Conservation (phyloP, 2,797 vertebrate genomes). For the Sebastes jordani region DNA sequence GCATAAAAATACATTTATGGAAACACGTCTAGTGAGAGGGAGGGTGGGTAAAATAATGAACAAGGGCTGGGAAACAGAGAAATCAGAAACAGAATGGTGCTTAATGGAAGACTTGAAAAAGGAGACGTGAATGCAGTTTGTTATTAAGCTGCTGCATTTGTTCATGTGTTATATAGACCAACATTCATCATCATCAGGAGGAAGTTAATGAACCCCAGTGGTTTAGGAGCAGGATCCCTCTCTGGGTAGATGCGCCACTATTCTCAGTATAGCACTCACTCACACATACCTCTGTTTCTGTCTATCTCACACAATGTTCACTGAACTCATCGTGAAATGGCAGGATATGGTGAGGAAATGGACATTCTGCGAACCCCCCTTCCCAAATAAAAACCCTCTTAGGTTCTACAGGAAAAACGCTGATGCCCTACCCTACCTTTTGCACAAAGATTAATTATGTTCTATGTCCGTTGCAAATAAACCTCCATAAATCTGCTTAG, state of each 20-base stretch:
- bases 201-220: slow-evolving; percentile 53
- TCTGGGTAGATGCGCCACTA: slow-evolving; percentile 23
- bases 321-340: too few species aligned
- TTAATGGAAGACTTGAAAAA: slow-evolving; percentile 3
- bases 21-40: background rate
- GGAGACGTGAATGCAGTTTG: background rate
- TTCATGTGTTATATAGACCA: slow-evolving; percentile 20
- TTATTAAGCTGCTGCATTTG: slow-evolving; percentile 21
- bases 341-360: too few species aligned
- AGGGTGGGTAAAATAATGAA: background rate
- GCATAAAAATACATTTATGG: background rate
- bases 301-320: background rate
- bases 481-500: too few species aligned
- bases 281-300: background rate
- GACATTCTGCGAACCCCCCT: too few species aligned
- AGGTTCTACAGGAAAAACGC: fast-evolving
- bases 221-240: slow-evolving; percentile 22
- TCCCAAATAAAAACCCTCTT: too few species aligned
- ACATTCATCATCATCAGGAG: slow-evolving; percentile 42
- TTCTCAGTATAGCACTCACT: background rate
- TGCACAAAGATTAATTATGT: too few species aligned
- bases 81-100: background rate
- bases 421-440: too few species aligned
- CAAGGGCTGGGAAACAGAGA: background rate
- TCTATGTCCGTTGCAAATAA: too few species aligned